Base-by-base conservation (phyloP, 2,888 invertebrate genomes). In the Sphaerophoria rueppellii region DNA sequence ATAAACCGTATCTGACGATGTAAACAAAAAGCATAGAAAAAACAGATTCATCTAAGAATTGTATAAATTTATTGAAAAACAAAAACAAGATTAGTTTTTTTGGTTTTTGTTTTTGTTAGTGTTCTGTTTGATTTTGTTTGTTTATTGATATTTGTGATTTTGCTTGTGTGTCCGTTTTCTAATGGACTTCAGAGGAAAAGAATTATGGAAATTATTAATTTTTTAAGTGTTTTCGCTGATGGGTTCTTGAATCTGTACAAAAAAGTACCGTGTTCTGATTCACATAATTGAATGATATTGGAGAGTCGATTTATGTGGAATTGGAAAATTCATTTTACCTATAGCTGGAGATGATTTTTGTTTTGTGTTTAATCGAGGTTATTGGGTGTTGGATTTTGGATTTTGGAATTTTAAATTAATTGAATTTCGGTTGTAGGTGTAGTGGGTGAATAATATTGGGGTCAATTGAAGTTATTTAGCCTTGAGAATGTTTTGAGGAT, bases 141-240 rank as follows among this genome's bases (percentile, higher is more conserved):
- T 80, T 79, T 80, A 80, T 74, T 80, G 74, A 74, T 63, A 70
- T 74, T 69, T 40, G 60, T 11, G 16, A 60, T 43, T 24, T 60
- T 43, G 43, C 48, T 67, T 54, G 40, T 54, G 67, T 40, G 37
- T 73, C 67, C 54, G 54, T 54, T 60, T 24, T 79, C 57, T 76
- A 70, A 76, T 76, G 69, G 61, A 71, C 61, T 77, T 77, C 67
- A 61, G 46, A 55, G 76, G 40, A 58, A 34, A 57, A 67, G 40
- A 72, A 78, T 78, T 63, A 72, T 65, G 55, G 67, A 78, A 78
- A 80, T 70, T 63, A 73, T 79, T 67, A 69, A 61, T 69, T 73
- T 75, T 80, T 80, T 80, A 80, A 80, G 80, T 80, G 80, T 71
- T 80, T 75, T 69, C 63, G 80, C 58, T 70, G 63, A 65, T 75